Percentiles rank a stretch among this genome's conserved stretches.
These are phyloP conservation scores for Zosterops japonicus DNA, from an alignment of 2,113 vertebrate species.

Conservation along the genomic window DNA sequence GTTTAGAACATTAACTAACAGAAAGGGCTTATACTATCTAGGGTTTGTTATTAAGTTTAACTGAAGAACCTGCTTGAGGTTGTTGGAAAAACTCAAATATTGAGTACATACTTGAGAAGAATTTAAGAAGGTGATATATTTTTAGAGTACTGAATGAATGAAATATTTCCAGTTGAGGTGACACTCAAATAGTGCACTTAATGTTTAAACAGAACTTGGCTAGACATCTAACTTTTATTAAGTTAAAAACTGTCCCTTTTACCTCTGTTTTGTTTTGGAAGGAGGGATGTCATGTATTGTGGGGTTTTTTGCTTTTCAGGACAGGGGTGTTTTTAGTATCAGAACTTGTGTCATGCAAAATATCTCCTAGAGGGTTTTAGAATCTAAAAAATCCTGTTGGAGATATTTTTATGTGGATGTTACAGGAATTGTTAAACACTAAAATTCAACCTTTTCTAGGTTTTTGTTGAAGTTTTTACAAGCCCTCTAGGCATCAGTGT, in stretches of 20 bases:
- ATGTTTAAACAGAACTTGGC: conserved; percentile 44
- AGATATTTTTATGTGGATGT: neutral
- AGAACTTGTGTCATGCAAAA: neutral
- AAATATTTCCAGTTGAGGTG: conserved; percentile 56
- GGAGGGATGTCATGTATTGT: neutral
- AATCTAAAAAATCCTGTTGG: neutral
- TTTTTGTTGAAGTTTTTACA: neutral
- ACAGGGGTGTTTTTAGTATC: neutral
- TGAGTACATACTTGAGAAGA: conserved; percentile 44
- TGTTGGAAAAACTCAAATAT: conserved; percentile 23
- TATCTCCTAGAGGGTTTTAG: neutral
- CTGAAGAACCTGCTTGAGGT: conserved; percentile 3
- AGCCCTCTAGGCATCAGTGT: neutral
- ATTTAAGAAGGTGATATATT: conserved; percentile 62
- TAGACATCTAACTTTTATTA: neutral
- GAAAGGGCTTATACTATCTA: neutral
- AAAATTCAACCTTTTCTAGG: neutral
- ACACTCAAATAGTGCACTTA: conserved; percentile 30
- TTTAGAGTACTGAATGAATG: conserved; percentile 42
- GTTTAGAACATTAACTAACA: neutral
- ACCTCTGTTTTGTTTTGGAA: conserved; percentile 20
- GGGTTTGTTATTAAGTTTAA: neutral
- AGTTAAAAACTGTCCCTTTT: neutral
- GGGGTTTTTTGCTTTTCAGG: neutral
- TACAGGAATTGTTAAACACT: neutral